phyloP scores from a whole-genome alignment of 2,888 invertebrate species.

The Microlaimidae sp. region DNA sequence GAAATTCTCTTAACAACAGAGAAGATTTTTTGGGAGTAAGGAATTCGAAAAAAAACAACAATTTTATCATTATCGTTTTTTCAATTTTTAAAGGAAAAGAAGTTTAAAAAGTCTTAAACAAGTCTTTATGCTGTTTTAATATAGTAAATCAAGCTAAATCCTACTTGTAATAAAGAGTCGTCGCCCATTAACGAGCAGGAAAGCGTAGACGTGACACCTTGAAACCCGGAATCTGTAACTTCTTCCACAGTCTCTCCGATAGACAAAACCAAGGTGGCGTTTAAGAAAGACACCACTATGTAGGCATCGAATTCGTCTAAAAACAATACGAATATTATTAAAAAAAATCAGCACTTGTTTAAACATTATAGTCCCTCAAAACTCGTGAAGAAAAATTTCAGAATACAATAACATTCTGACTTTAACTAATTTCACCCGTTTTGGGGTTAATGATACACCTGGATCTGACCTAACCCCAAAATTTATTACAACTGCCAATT shows the following conservation, averaged over 20 bases:
- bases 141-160: too few species aligned
- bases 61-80: too few species aligned
- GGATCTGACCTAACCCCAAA: too few species aligned
- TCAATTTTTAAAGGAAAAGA: too few species aligned
- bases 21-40: too few species aligned
- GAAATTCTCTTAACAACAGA: too few species aligned
- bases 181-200: slow-evolving; percentile 92
- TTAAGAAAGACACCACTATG: slow-evolving; percentile 98
- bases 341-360: not conserved
- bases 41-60: too few species aligned
- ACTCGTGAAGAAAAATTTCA: slow-evolving; percentile 19
- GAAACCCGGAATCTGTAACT: slow-evolving; percentile 96
- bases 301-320: slow-evolving; percentile 95
- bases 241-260: slow-evolving; percentile 99
- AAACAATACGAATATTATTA: too few species aligned
- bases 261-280: slow-evolving; percentile 90
- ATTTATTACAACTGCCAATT: too few species aligned
- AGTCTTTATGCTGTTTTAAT: too few species aligned
- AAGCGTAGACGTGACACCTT: slow-evolving; percentile 95
- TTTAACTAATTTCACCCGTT: not conserved
- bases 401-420: not conserved
- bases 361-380: not conserved
- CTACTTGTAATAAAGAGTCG: slow-evolving; percentile 85
- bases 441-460: too few species aligned
- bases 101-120: too few species aligned